A percentile compares a stretch with the other conserved stretches of the same genome.
phyloP scores from a whole-genome alignment of 1,140 invertebrate genomes.

The Fopius arisanus region DNA sequence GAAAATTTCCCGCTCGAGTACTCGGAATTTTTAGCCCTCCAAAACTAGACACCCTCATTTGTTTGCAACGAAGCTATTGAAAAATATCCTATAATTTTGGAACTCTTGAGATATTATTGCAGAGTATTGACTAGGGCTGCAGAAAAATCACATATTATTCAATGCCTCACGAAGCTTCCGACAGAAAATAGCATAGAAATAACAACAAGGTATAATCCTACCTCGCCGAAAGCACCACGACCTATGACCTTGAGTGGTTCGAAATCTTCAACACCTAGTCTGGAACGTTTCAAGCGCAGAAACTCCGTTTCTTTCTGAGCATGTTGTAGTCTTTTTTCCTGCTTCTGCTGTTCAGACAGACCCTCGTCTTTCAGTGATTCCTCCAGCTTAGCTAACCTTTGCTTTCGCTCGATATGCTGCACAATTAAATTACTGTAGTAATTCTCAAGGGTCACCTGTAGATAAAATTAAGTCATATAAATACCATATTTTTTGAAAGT shows the following conservation, averaged over 20 bases:
- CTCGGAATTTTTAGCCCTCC: no score
- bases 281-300: constrained; percentile 92
- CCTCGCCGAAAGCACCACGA: constrained; percentile 96
- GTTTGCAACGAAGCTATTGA: no score
- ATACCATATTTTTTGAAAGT: neutral
- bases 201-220: constrained; percentile 46
- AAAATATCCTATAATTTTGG: no score
- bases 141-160: no score
- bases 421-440: constrained; percentile 98
- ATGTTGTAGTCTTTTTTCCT: constrained; percentile 92
- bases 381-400: constrained; percentile 91
- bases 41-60: no score
- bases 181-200: neutral
- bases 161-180: no score
- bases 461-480: neutral
- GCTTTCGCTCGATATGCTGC: constrained; percentile 96
- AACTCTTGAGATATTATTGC: no score
- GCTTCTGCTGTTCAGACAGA: constrained; percentile 82
- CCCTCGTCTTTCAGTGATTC: constrained; percentile 94
- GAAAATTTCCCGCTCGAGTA: no score
- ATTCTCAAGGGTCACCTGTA: constrained; percentile 90
- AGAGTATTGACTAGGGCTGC: no score
- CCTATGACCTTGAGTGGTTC: constrained; percentile 98
- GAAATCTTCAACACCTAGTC: constrained; percentile 98
- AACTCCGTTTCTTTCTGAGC: constrained; percentile 99